A percentile compares a stretch with the other conserved stretches of the same genome.
Conservation (phyloP, 2,888 invertebrate genomes). For the Apamea monoglypha region DNA sequence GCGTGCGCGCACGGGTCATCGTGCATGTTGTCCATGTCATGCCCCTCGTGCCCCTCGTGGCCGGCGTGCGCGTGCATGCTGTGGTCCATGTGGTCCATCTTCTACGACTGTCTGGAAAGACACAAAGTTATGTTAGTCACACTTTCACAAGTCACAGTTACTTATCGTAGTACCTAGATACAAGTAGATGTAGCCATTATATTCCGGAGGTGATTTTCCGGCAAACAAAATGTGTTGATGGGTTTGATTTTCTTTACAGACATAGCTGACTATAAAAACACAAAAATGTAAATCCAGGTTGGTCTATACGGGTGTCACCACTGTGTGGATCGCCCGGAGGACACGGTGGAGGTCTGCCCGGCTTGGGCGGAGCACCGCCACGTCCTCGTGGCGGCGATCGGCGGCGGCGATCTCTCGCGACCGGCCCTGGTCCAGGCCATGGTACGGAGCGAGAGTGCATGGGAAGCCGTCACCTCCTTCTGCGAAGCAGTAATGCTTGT, state of each 20-base stretch:
- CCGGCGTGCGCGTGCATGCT: conserved; percentile 58
- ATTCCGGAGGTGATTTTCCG: neutral
- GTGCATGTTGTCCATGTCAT: conserved; percentile 48
- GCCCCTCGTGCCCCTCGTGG: conserved; percentile 34
- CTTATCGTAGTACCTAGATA: neutral
- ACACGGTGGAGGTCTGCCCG: too few relatives aligned
- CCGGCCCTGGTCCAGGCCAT: too few relatives aligned
- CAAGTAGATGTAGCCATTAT: neutral
- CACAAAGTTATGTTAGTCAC: neutral
- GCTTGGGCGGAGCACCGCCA: too few relatives aligned
- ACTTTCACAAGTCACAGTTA: neutral
- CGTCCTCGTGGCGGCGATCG: too few relatives aligned
- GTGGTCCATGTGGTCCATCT: conserved; percentile 64
- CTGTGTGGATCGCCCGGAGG: too few relatives aligned
- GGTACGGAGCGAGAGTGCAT: too few relatives aligned
- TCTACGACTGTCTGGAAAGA: conserved; percentile 42
- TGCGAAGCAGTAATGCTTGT: too few relatives aligned
- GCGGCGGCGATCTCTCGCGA: too few relatives aligned
- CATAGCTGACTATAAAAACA: neutral
- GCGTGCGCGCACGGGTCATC: conserved; percentile 65
- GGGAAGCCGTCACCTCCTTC: too few relatives aligned
- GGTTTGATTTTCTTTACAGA: neutral
- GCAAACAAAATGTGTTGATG: neutral
- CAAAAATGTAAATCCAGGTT: neutral
- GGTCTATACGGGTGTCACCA: too few relatives aligned